Base-by-base conservation (phyloP, 2,113 vertebrate genomes). In the Dicentrarchus labrax region DNA sequence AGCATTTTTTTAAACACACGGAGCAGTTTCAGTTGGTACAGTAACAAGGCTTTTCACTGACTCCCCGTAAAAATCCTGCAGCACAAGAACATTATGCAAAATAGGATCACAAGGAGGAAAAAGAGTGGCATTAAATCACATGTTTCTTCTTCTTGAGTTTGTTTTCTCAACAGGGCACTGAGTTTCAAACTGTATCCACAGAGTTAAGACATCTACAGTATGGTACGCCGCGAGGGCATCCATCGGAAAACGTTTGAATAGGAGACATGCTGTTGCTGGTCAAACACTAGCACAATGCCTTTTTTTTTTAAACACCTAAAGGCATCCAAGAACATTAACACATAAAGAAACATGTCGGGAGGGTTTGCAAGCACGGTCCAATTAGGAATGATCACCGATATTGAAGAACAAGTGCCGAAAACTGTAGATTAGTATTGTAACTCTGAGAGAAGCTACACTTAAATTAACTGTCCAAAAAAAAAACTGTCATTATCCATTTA, bases 1-100 rank as follows among this genome's bases (percentile, higher is more conserved):
- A 93, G 93, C 89, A 93, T 88, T 62, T 93, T 89, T 78, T 76
- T 69, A 43, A 90, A 92, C 91, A 94, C 86, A 93, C 22, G 38
- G 86, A 94, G 86, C 85, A 81, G 78, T 87, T 92, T 81, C 77
- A 65, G 76, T 83, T 80, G 80, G 76, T 90, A 84, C 85, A 91
- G 78, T 86, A 80, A 89, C 86, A 85, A 91, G 86, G 88, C 86
- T 84, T 89, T 76, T 83, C 76, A 82, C 84, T 19, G 76, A 77
- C 60, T 78, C 68, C 67, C 79, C 61, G 68, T 77, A 83, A 90
- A 89, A 91, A 76, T 79, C 86, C 86, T 81, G 78, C 77, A 68
- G 88, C 87, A 91, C 84, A 76, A 82, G 64, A 83, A 89, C 79
- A 85, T 90, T 71, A 90, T 86, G 89, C 81, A 87, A 89, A 84